Conservation (phyloP, 2,888 invertebrate genomes). For the Chrysina gloriosa region DNA sequence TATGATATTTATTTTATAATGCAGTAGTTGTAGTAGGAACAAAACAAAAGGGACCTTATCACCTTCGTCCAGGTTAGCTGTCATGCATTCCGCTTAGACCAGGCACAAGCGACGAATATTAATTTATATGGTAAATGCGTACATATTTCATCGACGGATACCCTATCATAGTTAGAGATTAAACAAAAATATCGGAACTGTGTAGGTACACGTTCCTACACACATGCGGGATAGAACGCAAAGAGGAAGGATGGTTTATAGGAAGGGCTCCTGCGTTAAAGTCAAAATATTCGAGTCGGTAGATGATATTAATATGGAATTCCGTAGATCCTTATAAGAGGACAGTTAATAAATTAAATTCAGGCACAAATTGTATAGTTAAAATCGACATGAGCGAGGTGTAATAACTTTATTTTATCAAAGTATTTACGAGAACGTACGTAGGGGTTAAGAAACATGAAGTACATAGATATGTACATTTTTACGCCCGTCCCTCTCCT, state of each 20-base stretch:
- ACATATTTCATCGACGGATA: not conserved
- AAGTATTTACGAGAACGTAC: too few relatives aligned
- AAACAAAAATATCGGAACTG: not conserved
- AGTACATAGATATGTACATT: not conserved
- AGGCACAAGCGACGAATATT: slow-evolving; percentile 9
- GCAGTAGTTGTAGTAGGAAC: slow-evolving; percentile 38
- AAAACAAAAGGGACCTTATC: slow-evolving; percentile 34
- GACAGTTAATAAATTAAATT: not conserved
- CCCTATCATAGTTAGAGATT: slow-evolving; percentile 3
- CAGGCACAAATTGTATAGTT: not conserved
- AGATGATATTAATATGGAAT: not conserved
- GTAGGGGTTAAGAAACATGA: too few relatives aligned
- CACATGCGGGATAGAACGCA: not conserved
- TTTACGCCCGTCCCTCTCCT: not conserved
- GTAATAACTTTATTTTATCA: too few relatives aligned
- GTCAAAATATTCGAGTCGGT: not conserved
- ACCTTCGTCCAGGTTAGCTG: slow-evolving; percentile 28
- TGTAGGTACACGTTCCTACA: not conserved
- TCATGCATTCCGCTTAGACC: slow-evolving; percentile 14
- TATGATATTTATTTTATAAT: slow-evolving; percentile 43
- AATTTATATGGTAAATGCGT: slow-evolving; percentile 18
- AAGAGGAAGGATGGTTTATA: not conserved
- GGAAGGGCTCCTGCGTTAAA: not conserved
- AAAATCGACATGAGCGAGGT: not conserved
- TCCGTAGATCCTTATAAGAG: too few relatives aligned